These are phyloP conservation scores for Cepaea nemoralis DNA, from an alignment of 1,140 invertebrate species.

Conservation along the genomic window DNA sequence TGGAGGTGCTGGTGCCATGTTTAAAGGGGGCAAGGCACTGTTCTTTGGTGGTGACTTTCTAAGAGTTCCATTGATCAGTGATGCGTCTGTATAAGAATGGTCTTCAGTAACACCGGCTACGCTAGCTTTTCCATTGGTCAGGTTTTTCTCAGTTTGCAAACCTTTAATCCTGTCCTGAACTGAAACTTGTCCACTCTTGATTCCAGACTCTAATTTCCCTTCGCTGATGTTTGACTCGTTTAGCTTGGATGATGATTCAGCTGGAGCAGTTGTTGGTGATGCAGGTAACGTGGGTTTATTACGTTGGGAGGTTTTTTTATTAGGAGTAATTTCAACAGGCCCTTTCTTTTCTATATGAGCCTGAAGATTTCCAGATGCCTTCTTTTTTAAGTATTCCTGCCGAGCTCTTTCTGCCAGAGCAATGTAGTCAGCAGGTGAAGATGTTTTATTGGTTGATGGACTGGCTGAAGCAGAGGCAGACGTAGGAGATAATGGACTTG, in stretches of 20 bases:
- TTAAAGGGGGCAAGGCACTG: background rate
- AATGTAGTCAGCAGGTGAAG: constrained; percentile 54
- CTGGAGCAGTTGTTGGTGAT: background rate
- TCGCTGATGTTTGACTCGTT: constrained; percentile 38
- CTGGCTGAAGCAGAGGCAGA: background rate
- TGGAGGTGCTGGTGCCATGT: constrained; percentile 48
- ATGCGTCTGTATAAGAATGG: constrained; percentile 55
- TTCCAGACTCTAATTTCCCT: constrained; percentile 35
- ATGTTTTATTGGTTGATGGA: background rate
- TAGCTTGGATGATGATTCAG: background rate
- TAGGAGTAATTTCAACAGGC: constrained; percentile 33
- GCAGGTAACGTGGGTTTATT: background rate
- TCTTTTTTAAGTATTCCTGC: constrained; percentile 62
- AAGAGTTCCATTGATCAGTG: constrained; percentile 38
- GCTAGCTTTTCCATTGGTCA: constrained; percentile 38
- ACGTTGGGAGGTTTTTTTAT: constrained; percentile 41
- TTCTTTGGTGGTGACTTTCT: constrained; percentile 32
- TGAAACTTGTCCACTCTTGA: constrained; percentile 44
- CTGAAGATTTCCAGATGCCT: constrained; percentile 21
- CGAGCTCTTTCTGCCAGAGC: constrained; percentile 64
- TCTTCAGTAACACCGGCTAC: constrained; percentile 57
- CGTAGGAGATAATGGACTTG: background rate
- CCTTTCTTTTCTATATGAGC: constrained; percentile 39
- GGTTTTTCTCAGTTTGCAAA: constrained; percentile 45
- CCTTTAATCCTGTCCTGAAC: constrained; percentile 55